Evolutionary conservation across 2,113 vertebrate genomes (phyloP), one percentile per base, ranked within the genome.

Genomic region (Heterochromis multidens): DNA sequence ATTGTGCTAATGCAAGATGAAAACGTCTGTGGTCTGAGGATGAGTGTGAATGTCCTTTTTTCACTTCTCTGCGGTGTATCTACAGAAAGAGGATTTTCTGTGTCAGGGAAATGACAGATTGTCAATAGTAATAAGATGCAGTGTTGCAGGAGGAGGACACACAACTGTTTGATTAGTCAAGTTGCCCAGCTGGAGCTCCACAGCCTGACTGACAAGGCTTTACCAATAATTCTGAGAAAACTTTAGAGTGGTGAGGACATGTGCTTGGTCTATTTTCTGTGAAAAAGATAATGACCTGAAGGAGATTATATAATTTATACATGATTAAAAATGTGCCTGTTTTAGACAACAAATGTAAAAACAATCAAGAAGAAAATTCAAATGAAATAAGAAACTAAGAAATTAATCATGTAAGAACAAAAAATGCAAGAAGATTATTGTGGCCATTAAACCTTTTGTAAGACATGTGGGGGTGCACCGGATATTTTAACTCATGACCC

Each of bases 101-200:
- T 65, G 72, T 79, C 40, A 52, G 70, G 9, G 19, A 82, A 88
- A 91, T 91, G 94, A 95, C 95, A 95, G 91, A 60, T 94, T 94
- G 95, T 94, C 95, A 92, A 96, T 95, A 94, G 77, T 88, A 95
- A 95, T 94, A 92, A 93, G 87, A 91, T 60, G 52, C 90, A 74
- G 86, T 65, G 85, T 80, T 91, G 88, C 65, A 61, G 59, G 76
- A 83, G 13, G 79, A 85, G 58, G 77, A 82, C 79, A 27, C 84
- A 60, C 76, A 90, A 57, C 79, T 60, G 76, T 67, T 59, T 74
- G 86, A 79, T 60, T 82, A 35, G 54, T 29, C 43, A 46, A 35
- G 43, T 40, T 4, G 12, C 79, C n/a, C 80, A 70, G 83, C 81
- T 79, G 65, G 62, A 81, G 84, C 49, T 61, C 59, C 63, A 31